Base-by-base conservation (phyloP, 2,888 invertebrate species). In the Antheraea assamensis region DNA sequence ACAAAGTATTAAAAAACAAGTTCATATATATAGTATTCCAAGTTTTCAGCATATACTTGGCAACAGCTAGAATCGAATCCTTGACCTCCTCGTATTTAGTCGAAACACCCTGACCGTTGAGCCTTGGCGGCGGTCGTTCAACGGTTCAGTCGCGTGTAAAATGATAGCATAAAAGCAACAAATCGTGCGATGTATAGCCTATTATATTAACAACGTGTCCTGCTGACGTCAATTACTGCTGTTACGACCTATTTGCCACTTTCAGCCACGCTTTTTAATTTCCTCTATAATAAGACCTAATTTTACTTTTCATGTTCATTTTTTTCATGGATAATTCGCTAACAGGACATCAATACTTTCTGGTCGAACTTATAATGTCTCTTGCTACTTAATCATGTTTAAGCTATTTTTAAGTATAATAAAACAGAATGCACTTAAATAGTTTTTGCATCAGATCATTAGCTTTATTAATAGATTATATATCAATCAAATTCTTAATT, bases 181-280 rank as follows among this genome's bases (percentile, higher is more conserved):
- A 42, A 68, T 68, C 17, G 3, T 64, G 30, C 61, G 5, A 10
- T 68, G 21, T 35, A 68, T 21, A n/a, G n/a, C 35, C 68, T 68
- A 68, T 68, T 66, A 66, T 31, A 66, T 66, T 35, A 68, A n/a
- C 35, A 35, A 35, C 30, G 17, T 68, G 21, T 68, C 66, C 35
- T 19, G 68, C 5, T 68, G 68, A 68, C 68, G 68, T 68, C 68
- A 68, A n/a, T 68, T 24, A 68, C 10, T 21, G 24, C 35, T 68
- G n/a, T 68, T 35, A 10, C 68, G 68, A 35, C 68, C 68, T 68
- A 68, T 35, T 35, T 68, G 8, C 68, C 10, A 68, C n/a, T 31
- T 68, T 68, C n/a, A 68, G n/a, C 10, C n/a, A 35, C 21, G 68
- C 68, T 68, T 68, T 68, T 68, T 68, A 31, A 68, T 68, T 35